Base-by-base conservation (phyloP, 1,140 invertebrate genomes). In the Leptinotarsa undecemlineata region DNA sequence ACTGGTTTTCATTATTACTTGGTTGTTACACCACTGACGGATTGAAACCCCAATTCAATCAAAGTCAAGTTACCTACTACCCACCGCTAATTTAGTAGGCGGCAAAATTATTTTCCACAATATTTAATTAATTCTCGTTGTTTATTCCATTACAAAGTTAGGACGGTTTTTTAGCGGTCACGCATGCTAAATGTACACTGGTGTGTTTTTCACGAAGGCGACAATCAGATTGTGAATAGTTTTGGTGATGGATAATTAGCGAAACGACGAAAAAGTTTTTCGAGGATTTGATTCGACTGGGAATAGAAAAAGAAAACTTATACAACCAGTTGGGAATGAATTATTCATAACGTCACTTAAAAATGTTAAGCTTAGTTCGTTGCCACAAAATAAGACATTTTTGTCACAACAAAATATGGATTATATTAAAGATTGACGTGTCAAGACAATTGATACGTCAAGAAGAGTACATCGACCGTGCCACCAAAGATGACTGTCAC, bases 81-180 rank as follows among this genome's bases (percentile, higher is more conserved):
- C 42, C 33, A 21, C 19, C 47, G 71, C 71, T 72, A 72, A 72
- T 72, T 64, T 72, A 64, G 71, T 72, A 72, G 71, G 71, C 71
- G 71, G 60, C 47, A 64, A 64, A 72, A 72, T 64, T 72, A 72
- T 72, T 72, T 70, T 72, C 57, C 71, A 72, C 71, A 72, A 64
- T 64, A 64, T 72, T 72, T 47, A 72, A 72, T 72, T 72, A 72
- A 72, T 72, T 64, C 62, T 60, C 68, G 47, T 70, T 70, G 68
- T 70, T 70, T 70, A 57, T 70, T 70, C 57, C 68, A 70, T 70
- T 70, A 70, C 47, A 57, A 19, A 48, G n/a, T 70, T 68, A n/a
- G n/a, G 17, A 42, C 20, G 5, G 67, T 23, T 51, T 70, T 70
- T 70, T 70, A 48, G n/a, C 47, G 51, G 68, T 70, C 48, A 51